A percentile compares a stretch with the other conserved stretches of the same genome.
Conservation (phyloP, 2,888 invertebrate genomes). For the Digitonthophagus gazella region DNA sequence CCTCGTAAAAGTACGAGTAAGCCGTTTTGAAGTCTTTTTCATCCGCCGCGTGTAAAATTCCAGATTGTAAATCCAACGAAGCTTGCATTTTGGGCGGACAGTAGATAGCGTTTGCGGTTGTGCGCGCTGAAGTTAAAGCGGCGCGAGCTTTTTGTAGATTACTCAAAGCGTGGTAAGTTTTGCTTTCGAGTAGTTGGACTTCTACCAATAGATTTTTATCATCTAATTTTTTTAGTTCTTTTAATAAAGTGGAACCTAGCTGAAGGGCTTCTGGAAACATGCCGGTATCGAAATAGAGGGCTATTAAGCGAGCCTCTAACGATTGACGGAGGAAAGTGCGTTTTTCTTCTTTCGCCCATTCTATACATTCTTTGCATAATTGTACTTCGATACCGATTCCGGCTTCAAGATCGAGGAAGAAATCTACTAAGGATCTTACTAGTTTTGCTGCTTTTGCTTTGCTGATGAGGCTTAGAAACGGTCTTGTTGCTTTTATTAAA, state of each 20-base stretch:
- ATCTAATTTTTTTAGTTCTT: conserved; percentile 97
- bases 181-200: conserved; percentile 96
- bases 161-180: conserved; percentile 96
- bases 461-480: conserved; percentile 91
- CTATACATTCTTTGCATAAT: conserved; percentile 95
- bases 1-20: conserved; percentile 99
- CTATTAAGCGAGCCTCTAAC: conserved; percentile 90
- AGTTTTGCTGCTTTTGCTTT: conserved; percentile 99
- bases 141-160: conserved; percentile 96
- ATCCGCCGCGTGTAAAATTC: conserved; percentile 98
- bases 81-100: conserved; percentile 99
- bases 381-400: conserved; percentile 93
- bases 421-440: conserved; percentile 93
- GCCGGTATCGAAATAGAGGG: conserved; percentile 89
- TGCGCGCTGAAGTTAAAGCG: conserved; percentile 94
- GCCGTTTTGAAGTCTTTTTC: conserved; percentile 99
- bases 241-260: conserved; percentile 81
- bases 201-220: conserved; percentile 98
- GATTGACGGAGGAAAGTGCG: conserved; percentile 96
- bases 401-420: conserved; percentile 95
- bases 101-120: conserved; percentile 99
- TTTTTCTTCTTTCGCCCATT: conserved; percentile 98
- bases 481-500: conserved; percentile 91
- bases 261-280: conserved; percentile 85
- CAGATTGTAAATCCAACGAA: conserved; percentile 94